Evolutionary conservation across 1,140 invertebrate genomes (phyloP).

Genomic region (Propsilocerus akamusi): DNA sequence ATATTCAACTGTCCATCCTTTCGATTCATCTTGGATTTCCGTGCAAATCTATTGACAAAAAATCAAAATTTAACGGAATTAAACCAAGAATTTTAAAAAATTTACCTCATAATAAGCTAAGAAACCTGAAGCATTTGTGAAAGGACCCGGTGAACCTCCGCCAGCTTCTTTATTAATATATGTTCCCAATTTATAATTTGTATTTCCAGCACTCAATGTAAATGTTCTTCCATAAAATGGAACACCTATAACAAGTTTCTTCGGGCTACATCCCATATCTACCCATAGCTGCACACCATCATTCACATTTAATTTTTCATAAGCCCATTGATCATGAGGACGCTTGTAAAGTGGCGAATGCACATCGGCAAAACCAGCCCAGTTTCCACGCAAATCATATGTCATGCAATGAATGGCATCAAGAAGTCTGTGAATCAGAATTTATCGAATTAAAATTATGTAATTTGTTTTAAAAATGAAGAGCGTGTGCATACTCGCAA

Average conservation of each 20-base stretch:
- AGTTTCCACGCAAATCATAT: constrained; percentile 81
- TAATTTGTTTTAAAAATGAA: constrained; percentile 3
- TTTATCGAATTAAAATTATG: constrained; percentile 6
- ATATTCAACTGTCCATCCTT: constrained; percentile 63
- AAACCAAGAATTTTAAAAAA: neutral
- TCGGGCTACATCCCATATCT: constrained; percentile 63
- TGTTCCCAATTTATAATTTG: constrained; percentile 59
- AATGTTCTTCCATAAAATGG: constrained; percentile 74
- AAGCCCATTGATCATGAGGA: constrained; percentile 70
- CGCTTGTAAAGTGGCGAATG: constrained; percentile 69
- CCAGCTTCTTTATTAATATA: constrained; percentile 76
- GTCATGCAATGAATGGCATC: constrained; percentile 80
- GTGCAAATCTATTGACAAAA: constrained; percentile 46
- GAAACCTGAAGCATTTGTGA: constrained; percentile 69
- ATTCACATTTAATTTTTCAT: constrained; percentile 77
- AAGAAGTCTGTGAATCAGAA: constrained; percentile 29
- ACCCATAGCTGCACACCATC: constrained; percentile 72
- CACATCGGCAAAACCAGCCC: constrained; percentile 75
- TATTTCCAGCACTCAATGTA: constrained; percentile 59
- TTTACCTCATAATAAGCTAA: constrained; percentile 72
- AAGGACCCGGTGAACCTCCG: constrained; percentile 63
- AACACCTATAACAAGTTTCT: constrained; percentile 75
- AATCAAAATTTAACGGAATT: constrained; percentile 5
- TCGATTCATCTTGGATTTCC: constrained; percentile 41
- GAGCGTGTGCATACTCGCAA: constrained; percentile 44